phyloP scores from a whole-genome alignment of 2,797 vertebrate genomes.

The Knipowitschia caucasica region DNA sequence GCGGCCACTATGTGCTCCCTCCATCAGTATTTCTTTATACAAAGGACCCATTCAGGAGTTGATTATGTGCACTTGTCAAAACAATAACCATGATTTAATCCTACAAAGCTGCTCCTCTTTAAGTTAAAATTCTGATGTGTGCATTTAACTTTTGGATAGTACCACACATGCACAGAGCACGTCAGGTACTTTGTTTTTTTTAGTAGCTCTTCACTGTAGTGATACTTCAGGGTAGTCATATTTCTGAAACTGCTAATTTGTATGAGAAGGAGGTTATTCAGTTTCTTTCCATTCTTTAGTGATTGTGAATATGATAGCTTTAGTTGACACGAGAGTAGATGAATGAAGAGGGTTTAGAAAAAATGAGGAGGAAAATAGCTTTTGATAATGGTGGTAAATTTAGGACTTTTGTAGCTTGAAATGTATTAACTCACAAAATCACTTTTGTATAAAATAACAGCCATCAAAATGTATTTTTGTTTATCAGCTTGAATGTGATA shows the following conservation, averaged over 20 bases:
- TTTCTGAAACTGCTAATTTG: constrained; percentile 20
- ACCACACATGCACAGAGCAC: constrained; percentile 4
- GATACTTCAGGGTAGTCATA: constrained; percentile 17
- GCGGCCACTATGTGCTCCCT: constrained; percentile 35
- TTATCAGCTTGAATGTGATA: constrained; percentile 37
- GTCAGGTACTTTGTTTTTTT: constrained; percentile 22
- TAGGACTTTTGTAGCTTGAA: constrained; percentile 47
- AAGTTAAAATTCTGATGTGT: constrained; percentile 12
- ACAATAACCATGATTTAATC: constrained; percentile 12
- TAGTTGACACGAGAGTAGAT: constrained; percentile 48
- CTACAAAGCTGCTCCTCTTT: constrained; percentile 16
- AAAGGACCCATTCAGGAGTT: constrained; percentile 42
- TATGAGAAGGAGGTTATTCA: constrained; percentile 31
- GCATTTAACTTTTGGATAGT: constrained; percentile 1
- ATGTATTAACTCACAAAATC: constrained; percentile 45
- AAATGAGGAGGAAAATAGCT: constrained; percentile 40
- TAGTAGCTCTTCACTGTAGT: constrained; percentile 20
- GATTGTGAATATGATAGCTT: constrained; percentile 53
- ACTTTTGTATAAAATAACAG: constrained; percentile 42
- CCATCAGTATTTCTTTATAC: constrained; percentile 41
- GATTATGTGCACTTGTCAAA: constrained; percentile 17
- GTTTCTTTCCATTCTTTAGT: constrained; percentile 43
- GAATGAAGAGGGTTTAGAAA: constrained; percentile 62
- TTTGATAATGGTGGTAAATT: constrained; percentile 50
- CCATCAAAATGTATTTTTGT: constrained; percentile 37